Evolutionary conservation across 2,888 invertebrate genomes (phyloP), one percentile per base, ranked within the genome.

Genomic region (Lutraria lutraria): DNA sequence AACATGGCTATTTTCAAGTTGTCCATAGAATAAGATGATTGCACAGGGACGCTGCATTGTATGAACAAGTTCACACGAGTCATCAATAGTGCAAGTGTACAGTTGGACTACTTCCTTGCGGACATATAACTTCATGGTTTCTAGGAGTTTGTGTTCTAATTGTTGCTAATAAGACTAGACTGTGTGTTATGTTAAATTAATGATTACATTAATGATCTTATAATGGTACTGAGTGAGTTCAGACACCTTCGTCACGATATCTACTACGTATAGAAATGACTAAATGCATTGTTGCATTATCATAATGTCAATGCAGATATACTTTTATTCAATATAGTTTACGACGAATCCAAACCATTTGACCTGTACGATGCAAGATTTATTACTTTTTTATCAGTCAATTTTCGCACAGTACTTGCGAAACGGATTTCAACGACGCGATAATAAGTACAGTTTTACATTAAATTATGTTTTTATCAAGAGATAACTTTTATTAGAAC

Each of bases 351-450:
- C 12, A 56, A 16, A 56, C 16, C 16, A 56, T 25, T 68, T 68
- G 63, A 68, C 63, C 63, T 8, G 63, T 25, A 12, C 63, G 13
- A 68, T 21, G n/a, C 21, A 68, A n/a, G 63, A 68, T 68, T 68
- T 68, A 76, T 76, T 31, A 34, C 3, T 10, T 81, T 52, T 81
- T 81, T 81, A 81, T 81, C 81, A 81, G 52, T 25, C 21, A 53
- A 25, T 81, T 52, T 81, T 81, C 81, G 81, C 81, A 81, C 81
- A 52, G 31, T 52, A 81, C 81, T 81, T 81, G 81, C 25, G 43
- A 52, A 81, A n/a, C n/a, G 53, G 53, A 79, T 79, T 34, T 79
- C 79, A 79, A 34, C 52, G 16, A 79, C 31, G 21, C 52, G 81
- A 52, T 81, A 81, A 81, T 34, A 53, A 52, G 81, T 81, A n/a